Conservation (phyloP, 2,888 invertebrate species). For the Acanthosoma haemorrhoidale region DNA sequence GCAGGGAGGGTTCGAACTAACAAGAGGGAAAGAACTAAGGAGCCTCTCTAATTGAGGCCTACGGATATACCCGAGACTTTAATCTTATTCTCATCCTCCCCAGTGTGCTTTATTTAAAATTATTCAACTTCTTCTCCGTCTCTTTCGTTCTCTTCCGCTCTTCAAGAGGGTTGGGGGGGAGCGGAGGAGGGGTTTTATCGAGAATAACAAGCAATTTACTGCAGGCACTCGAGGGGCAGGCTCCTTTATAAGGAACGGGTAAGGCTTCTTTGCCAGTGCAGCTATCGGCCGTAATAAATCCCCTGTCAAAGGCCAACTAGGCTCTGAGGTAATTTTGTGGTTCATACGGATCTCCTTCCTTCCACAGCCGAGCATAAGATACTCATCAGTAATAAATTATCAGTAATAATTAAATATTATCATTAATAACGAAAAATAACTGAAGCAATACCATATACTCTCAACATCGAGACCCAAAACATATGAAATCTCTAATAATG, state of each 20-base stretch:
- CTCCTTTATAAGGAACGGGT: slow-evolving; percentile 6
- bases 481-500: too few relatives aligned
- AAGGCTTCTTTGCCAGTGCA: neutral
- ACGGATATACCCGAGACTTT: neutral
- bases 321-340: neutral
- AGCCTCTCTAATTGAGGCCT: neutral
- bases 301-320: neutral
- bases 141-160: too few relatives aligned
- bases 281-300: slow-evolving; percentile 2
- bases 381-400: too few relatives aligned
- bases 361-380: too few relatives aligned
- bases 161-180: too few relatives aligned
- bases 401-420: too few relatives aligned
- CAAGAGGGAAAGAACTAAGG: neutral
- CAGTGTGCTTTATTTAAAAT: slow-evolving; percentile 1
- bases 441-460: too few relatives aligned
- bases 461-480: too few relatives aligned
- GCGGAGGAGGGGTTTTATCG: neutral
- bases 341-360: neutral
- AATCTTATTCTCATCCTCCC: neutral
- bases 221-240: too few relatives aligned
- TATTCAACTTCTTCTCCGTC: slow-evolving; percentile 7
- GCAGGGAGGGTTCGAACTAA: neutral
- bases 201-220: slow-evolving; percentile 14
- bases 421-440: too few relatives aligned